Base-by-base conservation (phyloP, 1,140 invertebrate genomes). In the Caenorhabditis briggsae region DNA sequence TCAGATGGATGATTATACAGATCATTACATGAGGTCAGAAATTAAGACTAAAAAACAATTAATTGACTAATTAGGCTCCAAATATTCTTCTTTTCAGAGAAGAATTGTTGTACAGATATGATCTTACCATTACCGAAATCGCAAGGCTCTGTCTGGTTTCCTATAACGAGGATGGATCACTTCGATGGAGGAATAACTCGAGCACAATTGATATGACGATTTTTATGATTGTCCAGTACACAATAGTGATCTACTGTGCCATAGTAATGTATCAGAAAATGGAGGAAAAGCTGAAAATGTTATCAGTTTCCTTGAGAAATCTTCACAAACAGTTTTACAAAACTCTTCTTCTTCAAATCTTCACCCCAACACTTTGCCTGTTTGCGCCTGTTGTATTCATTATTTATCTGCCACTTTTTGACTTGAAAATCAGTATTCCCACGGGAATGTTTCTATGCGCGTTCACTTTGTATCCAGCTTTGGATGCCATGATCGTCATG, bases 371-470 rank as follows among this genome's bases (percentile, higher is more conserved):
- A 14, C 6, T 65, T 43, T 65, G 33, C 33, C 64, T 65, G 0
- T 41, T 65, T 41, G 33, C 41, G 2, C 64, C 64, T 14, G 64
- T 65, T 14, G 64, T 46, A 6, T 46, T 46, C 16, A 65, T 46
- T 14, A 65, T 65, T 18, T 43, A 43, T 43, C 33, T 46, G 2
- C 64, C 64, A 8, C 64, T 65, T 14, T 41, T 65, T 11, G 41
- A 41, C 43, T 14, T 46, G 33, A 14, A 65, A 65, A 43, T 65
- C 41, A 46, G 33, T 65, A 46, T 65, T 41, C 64, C 64, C 41
- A 65, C 64, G 2, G 64, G 64, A 43, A 65, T 65, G 64, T 65
- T 65, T 43, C 20, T 65, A 9, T 65, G 64, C 43, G 64, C 64
- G 12, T 43, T 65, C 18, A 65, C 64, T 43, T 43, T 65, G 7